Evolutionary conservation across 2,797 vertebrate species (phyloP).

Genomic region (Austrolebias charrua): DNA sequence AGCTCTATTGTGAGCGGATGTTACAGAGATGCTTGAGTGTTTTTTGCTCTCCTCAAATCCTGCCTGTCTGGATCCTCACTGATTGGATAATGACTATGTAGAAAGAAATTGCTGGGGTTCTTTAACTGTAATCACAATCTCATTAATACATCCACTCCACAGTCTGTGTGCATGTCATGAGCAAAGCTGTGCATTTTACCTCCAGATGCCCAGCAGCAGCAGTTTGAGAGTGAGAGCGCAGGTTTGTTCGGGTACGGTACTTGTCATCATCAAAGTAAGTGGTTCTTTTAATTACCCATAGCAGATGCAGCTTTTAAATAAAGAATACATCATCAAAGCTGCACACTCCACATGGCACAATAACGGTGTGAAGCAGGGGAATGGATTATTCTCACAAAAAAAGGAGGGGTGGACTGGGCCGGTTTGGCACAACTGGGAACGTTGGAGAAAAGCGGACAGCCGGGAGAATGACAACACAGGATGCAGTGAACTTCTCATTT

Average conservation of each 20-base stretch:
- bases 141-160: conserved; percentile 17
- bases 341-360: conserved; percentile 64
- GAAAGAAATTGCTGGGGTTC: conserved; percentile 19
- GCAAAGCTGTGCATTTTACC: conserved; percentile 20
- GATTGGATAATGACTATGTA: conserved; percentile 26
- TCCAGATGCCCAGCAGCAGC: conserved; percentile 25
- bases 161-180: conserved; percentile 4
- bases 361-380: conserved; percentile 33
- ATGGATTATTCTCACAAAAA: conserved; percentile 41
- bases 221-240: conserved; percentile 48
- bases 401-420: not conserved
- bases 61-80: conserved; percentile 3
- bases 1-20: conserved; percentile 24
- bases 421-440: conserved; percentile 9
- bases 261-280: conserved; percentile 82
- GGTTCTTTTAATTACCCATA: conserved; percentile 81
- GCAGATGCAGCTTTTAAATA: conserved; percentile 84
- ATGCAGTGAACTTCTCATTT: conserved; percentile 17
- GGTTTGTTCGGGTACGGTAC: conserved; percentile 58
- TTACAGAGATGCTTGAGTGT: conserved; percentile 19
- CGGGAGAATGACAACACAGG: conserved; percentile 32
- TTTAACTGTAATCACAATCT: conserved; percentile 9
- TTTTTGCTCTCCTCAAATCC: not conserved
- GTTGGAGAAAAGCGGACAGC: conserved; percentile 7
- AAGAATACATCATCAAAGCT: conserved; percentile 75